Evolutionary conservation across 2,888 invertebrate genomes (phyloP), one percentile per base, ranked within the genome.

Genomic region (Callosobruchus maculatus): DNA sequence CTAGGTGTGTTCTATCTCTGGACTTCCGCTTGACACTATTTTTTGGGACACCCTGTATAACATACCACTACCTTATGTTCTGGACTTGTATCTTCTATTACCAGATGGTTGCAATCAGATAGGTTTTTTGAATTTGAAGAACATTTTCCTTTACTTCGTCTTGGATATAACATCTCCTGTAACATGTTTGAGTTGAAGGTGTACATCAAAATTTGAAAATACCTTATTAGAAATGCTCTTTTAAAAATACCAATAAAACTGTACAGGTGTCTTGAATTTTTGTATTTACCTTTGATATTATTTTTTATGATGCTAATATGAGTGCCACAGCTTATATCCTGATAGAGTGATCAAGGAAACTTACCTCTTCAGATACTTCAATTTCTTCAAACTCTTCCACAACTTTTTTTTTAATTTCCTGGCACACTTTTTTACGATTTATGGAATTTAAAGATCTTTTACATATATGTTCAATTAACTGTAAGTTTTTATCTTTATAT

Each of bases 401-500:
- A 30, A 66, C 72, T 74, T 76, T 76, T 22, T 68, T 69, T 66
- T 72, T 73, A 66, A 76, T 68, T 13, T 70, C 66, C 20, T 21
- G 30, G 20, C 72, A 74, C 18, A 66, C 68, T 7, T 71, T 70
- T 22, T 20, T 69, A 70, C 70, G 69, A 18, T 67, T n/a, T 72
- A 73, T 66, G 73, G 72, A 21, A 20, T 22, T 21, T 72, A 70
- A 30, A 31, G 73, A 31, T 66, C 70, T 73, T 70, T 73, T 78
- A 49, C 77, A 76, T 18, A 76, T 72, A 70, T 77, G 75, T 68
- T 74, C 73, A 67, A 81, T 78, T 2, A 72, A 49, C 22, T 67
- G 49, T 21, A 78, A 70, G 73, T 79, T 75, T n/a, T 71, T 76
- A 72, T 80, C 78, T 66, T 78, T 78, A 22, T 80, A 81, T 20